These are phyloP conservation scores for Exocentrus adspersus DNA, from an alignment of 2,888 invertebrate genomes.

Conservation along the genomic window DNA sequence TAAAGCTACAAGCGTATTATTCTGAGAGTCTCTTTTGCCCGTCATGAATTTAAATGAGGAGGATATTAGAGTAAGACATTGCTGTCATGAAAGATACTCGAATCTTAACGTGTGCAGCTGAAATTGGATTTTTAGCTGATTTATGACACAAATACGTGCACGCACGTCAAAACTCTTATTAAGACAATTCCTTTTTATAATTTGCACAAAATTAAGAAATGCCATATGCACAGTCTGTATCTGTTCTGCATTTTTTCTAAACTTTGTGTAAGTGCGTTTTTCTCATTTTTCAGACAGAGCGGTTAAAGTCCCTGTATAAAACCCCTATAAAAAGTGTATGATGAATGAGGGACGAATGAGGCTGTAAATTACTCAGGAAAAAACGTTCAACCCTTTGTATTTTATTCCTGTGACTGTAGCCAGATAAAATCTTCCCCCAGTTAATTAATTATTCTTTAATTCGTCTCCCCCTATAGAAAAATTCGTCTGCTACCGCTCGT, in stretches of 20 bases:
- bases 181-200: slow-evolving; percentile 41
- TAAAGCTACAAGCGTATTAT: slow-evolving; percentile 28
- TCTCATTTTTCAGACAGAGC: no score
- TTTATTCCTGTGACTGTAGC: neutral
- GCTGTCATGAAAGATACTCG: slow-evolving; percentile 43
- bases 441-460: slow-evolving; percentile 1
- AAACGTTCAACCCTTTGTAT: neutral
- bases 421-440: neutral
- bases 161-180: slow-evolving; percentile 43
- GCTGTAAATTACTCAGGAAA: neutral
- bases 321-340: neutral
- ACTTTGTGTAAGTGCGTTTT: no score
- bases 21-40: slow-evolving; percentile 24
- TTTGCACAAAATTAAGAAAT: no score
- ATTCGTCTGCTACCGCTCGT: slow-evolving; percentile 1
- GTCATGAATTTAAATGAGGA: slow-evolving; percentile 47
- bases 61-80: slow-evolving; percentile 46
- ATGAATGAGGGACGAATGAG: neutral
- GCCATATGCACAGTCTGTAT: no score
- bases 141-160: slow-evolving; percentile 49
- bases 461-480: neutral
- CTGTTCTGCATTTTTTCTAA: no score
- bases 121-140: slow-evolving; percentile 49
- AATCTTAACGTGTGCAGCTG: slow-evolving; percentile 45
- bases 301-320: no score